Percentiles rank a stretch among this genome's conserved stretches.
Evolutionary conservation across 2,113 vertebrate species (phyloP).

Genomic region (Myocastor coypus): DNA sequence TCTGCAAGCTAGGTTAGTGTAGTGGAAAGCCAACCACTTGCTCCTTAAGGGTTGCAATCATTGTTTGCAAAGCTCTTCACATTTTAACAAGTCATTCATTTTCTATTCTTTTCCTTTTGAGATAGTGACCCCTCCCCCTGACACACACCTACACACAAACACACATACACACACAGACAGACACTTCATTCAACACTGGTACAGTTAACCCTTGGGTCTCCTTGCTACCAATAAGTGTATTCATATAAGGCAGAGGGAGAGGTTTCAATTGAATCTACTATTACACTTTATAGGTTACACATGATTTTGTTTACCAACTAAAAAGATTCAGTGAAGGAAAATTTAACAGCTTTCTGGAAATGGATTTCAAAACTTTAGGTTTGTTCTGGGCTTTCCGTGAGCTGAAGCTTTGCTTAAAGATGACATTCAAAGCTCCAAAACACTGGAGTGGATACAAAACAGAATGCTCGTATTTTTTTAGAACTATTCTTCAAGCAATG

Average conservation of each 20-base stretch:
- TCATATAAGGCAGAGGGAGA: background rate
- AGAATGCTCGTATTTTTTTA: conserved; percentile 27
- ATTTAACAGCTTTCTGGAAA: conserved; percentile 9
- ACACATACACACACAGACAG: background rate
- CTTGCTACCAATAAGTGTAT: background rate
- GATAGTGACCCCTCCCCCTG: background rate
- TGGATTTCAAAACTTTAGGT: conserved; percentile 31
- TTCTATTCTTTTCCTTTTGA: background rate
- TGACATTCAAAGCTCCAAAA: conserved; percentile 8
- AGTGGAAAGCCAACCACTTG: background rate
- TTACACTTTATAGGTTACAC: conserved; percentile 17
- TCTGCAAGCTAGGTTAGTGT: background rate
- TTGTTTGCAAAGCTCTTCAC: background rate
- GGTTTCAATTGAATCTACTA: background rate
- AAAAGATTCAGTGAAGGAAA: conserved; percentile 59
- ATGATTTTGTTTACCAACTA: conserved; percentile 46
- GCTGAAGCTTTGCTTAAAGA: conserved; percentile 56
- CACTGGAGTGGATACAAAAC: background rate
- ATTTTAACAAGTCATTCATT: conserved; percentile 57
- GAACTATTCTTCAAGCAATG: conserved; percentile 27
- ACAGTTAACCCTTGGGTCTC: background rate
- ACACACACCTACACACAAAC: background rate
- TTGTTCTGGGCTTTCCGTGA: conserved; percentile 43
- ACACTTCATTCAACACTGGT: background rate
- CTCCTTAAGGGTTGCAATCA: background rate